Evolutionary conservation across 2,113 vertebrate genomes (phyloP).

Genomic region (Nycticebus coucang): DNA sequence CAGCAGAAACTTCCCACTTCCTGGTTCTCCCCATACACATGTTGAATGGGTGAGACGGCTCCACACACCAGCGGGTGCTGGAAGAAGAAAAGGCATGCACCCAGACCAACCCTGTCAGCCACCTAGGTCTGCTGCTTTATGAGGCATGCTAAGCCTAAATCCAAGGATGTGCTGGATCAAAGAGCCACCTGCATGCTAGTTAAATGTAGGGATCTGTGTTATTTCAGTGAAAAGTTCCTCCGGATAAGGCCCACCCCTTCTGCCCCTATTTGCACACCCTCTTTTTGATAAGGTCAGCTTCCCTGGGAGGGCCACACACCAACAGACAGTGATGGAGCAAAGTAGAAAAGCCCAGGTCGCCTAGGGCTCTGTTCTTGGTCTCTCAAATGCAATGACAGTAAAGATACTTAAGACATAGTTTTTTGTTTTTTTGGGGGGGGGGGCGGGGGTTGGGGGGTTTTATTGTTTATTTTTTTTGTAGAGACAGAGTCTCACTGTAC

Average conservation of each 20-base stretch:
- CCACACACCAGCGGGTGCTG: background rate
- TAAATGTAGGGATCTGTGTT: background rate
- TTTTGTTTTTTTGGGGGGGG: no score
- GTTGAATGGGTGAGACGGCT: background rate
- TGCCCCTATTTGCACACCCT: background rate
- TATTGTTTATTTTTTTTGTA: no score
- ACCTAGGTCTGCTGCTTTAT: background rate
- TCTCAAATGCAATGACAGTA: background rate
- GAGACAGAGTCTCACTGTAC: no score
- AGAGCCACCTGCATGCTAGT: background rate
- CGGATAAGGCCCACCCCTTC: background rate
- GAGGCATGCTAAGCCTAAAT: background rate
- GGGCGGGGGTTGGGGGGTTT: no score
- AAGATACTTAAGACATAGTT: background rate
- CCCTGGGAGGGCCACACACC: background rate
- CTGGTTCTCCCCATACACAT: background rate
- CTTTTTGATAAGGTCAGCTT: background rate
- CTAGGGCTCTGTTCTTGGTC: background rate
- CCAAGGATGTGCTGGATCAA: background rate
- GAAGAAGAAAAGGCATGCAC: background rate
- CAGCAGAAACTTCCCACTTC: background rate
- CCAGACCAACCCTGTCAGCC: background rate
- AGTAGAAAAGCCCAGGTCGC: background rate
- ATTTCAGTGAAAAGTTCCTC: background rate
- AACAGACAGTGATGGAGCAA: background rate